Base-by-base conservation (phyloP, 2,797 vertebrate species). In the Borostomias antarcticus region DNA sequence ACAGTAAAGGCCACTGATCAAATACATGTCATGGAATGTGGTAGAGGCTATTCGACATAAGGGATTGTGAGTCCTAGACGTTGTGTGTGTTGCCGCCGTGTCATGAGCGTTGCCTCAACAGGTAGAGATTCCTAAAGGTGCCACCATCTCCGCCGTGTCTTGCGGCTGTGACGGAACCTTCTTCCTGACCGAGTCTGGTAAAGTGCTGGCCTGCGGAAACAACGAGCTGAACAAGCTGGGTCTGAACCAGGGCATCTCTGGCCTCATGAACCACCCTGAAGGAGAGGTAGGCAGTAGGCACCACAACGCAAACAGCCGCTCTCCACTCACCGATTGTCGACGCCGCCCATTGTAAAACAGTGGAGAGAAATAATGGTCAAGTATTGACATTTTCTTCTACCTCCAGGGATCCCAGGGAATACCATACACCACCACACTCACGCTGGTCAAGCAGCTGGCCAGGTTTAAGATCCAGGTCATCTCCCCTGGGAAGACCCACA, bases 191-290 rank as follows among this genome's bases (percentile, higher is more conserved):
- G 95, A 96, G 73, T 94, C 93, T 6, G 96, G 98, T 69, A 99
- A 97, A 89, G 96, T 99, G 62, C 86, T 99, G 66, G 96, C 97
- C 1, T 99, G 98, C 85, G 98, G 98, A 73, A 96, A 95, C 86
- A 99, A 99, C n/a, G 98, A 99, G 64, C 93, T 94, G 80, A 99
- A 99, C 87, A 99, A 98, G 77, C 89, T 99, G 70, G 97, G 97
- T 58, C 90, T 99, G 71, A 98, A 96, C 87, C 98, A 96, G 78
- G 96, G 93, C 61, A 92, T 96, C 70, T 95, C 94, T 25, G 98
- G 98, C 69, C 94, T 99, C 73, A 97, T 96, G 86, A 96, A 98
- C 84, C 95, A 96, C 59, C 64, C 82, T 3, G 87, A n/a, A n/a
- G n/a, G 86, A 76, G 91, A 94, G 88, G 93, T 93, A n/a, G n/a